A percentile compares a stretch with the other conserved stretches of the same genome.
These are phyloP conservation scores for Pheosia gnoma DNA, from an alignment of 2,888 invertebrate species.

Conservation along the genomic window DNA sequence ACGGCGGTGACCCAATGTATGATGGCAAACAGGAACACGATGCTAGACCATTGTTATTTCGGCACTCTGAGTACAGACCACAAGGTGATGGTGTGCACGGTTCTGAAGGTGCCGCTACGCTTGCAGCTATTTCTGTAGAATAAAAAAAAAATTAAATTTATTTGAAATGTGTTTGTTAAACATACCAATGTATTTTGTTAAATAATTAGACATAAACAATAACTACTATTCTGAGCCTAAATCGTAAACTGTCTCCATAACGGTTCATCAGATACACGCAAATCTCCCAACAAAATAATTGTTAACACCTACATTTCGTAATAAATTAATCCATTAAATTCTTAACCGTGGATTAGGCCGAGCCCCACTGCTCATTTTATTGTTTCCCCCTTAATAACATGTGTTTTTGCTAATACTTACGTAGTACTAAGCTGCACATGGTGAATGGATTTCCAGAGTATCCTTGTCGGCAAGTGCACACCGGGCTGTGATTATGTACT, in stretches of 20 bases:
- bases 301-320: no score
- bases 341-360: no score
- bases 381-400: no score
- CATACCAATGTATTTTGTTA: no score
- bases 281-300: no score
- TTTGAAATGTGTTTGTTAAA: neutral
- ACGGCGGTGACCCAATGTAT: slow-evolving; percentile 86
- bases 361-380: no score
- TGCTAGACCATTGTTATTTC: slow-evolving; percentile 87
- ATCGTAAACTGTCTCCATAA: no score
- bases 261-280: no score
- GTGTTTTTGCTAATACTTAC: slow-evolving; percentile 70
- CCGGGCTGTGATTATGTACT: slow-evolving; percentile 88
- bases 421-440: slow-evolving; percentile 81
- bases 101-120: slow-evolving; percentile 69
- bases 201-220: neutral
- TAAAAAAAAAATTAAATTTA: neutral
- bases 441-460: slow-evolving; percentile 89
- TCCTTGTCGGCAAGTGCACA: slow-evolving; percentile 87
- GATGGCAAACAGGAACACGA: slow-evolving; percentile 88
- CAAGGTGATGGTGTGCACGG: slow-evolving; percentile 91
- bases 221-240: neutral
- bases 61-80: slow-evolving; percentile 89
- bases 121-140: slow-evolving; percentile 59
- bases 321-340: no score